phyloP scores from a whole-genome alignment of 2,797 vertebrate genomes.

The Anabacerthia variegaticeps region DNA sequence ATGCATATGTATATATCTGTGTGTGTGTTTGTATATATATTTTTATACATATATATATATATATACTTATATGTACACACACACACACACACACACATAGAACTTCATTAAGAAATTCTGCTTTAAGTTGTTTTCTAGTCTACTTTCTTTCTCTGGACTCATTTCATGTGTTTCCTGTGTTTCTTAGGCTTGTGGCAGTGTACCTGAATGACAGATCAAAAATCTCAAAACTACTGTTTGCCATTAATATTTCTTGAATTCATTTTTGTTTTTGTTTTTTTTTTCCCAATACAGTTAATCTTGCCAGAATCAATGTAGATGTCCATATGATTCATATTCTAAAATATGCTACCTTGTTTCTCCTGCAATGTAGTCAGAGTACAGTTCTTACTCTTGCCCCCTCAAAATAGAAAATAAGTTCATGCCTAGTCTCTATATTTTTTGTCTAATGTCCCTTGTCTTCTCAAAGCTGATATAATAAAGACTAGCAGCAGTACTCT shows the following conservation, averaged over 20 bases:
- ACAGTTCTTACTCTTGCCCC: not conserved
- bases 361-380: not conserved
- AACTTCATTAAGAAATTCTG: not conserved
- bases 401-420: not conserved
- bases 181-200: not conserved
- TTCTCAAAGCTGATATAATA: not conserved
- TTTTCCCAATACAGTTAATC: not conserved
- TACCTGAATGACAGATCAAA: slow-evolving; percentile 25
- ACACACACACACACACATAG: not conserved
- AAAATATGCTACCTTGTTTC: slow-evolving; percentile 32
- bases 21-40: rapidly evolving
- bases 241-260: not conserved
- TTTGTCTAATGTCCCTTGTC: not conserved
- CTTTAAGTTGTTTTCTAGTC: not conserved
- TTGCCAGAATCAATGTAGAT: not conserved
- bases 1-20: too few relatives aligned
- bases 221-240: slow-evolving; percentile 1
- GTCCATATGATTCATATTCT: not conserved
- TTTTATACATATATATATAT: not conserved
- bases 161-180: not conserved
- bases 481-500: not conserved
- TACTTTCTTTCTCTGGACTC: not conserved
- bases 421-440: not conserved
- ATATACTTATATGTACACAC: too few relatives aligned
- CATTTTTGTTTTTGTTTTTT: not conserved